Evolutionary conservation across 1,140 invertebrate genomes (phyloP), one percentile per base, ranked within the genome.

Genomic region (Chrysopa pallens): DNA sequence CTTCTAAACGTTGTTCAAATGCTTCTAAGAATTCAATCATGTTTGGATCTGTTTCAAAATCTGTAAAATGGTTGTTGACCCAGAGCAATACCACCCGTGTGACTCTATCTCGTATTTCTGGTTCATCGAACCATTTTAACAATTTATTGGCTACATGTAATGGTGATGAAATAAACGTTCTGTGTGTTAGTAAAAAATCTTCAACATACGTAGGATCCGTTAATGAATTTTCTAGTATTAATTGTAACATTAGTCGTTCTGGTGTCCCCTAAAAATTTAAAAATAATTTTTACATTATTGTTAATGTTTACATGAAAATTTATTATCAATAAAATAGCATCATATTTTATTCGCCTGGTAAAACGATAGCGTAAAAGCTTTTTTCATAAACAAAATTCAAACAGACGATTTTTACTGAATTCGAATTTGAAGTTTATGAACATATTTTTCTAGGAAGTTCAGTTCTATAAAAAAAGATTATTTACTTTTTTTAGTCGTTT

Each of bases 41-140:
- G 29, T 78, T 76, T 27, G 87, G 80, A 67, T 94, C 85, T 6
- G 80, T 92, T 66, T 99, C 95, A 66, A 98, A 99, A 60, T 98
- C 95, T 17, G 92, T 96, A 57, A 98, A 98, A 67, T 98, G 94
- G 63, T 97, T 98, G 60, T 97, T 98, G 0, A 98, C 93, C 95
- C 95, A 99, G 1, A 97, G 66, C 2, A 98, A 66, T 1, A 98
- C 85, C 0, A 98, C 91, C 43, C 93, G 68, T 0, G 93, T 94
- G 1, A 98, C 91, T 57, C 89, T 70, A 59, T 96, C 90, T 40
- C 90, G 67, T 6, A 86, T 73, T 40, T 73, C 67, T 4, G 76
- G 62, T 58, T 93, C 84, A 35, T 76, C 72, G 56, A 90, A 90
- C 93, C 92, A 96, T 42, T 83, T 70, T 39, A 95, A 63, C 38